Conservation (phyloP, 1,140 invertebrate genomes). For the Riptortus pedestris region DNA sequence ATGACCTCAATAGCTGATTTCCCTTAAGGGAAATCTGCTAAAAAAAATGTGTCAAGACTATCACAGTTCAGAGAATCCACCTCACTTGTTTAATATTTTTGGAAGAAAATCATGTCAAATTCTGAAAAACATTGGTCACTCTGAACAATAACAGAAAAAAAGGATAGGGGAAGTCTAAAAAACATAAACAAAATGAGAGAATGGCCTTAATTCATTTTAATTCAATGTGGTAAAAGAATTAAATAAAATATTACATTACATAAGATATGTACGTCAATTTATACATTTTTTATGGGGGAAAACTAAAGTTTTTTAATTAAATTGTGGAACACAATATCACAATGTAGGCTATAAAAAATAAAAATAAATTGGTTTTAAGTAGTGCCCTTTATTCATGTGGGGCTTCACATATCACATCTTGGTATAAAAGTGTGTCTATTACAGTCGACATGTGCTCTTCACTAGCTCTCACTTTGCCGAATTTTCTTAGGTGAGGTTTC, state of each 20-base stretch:
- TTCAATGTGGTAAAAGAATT: background rate
- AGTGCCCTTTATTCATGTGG: background rate
- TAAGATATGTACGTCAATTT: slow-evolving; percentile 2
- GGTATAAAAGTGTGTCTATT: background rate
- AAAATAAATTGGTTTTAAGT: background rate
- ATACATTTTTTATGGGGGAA: background rate
- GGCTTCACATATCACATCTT: background rate
- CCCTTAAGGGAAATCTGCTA: too few relatives aligned
- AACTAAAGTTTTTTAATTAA: background rate
- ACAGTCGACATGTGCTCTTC: background rate
- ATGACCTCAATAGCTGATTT: too few relatives aligned
- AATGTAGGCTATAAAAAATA: background rate
- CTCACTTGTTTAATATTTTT: too few relatives aligned
- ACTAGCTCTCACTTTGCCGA: slow-evolving; percentile 3
- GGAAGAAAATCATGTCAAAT: too few relatives aligned
- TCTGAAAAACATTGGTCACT: too few relatives aligned
- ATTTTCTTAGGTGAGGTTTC: slow-evolving; percentile 8
- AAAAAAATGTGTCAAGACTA: too few relatives aligned
- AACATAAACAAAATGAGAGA: too few relatives aligned
- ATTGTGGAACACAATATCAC: slow-evolving; percentile 4
- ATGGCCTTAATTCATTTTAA: background rate
- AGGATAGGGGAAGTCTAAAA: too few relatives aligned
- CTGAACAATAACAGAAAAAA: too few relatives aligned
- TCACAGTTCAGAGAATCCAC: too few relatives aligned
- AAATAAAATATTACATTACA: background rate